Evolutionary conservation across 1,140 invertebrate species (phyloP).

Genomic region (Babylonia areolata): DNA sequence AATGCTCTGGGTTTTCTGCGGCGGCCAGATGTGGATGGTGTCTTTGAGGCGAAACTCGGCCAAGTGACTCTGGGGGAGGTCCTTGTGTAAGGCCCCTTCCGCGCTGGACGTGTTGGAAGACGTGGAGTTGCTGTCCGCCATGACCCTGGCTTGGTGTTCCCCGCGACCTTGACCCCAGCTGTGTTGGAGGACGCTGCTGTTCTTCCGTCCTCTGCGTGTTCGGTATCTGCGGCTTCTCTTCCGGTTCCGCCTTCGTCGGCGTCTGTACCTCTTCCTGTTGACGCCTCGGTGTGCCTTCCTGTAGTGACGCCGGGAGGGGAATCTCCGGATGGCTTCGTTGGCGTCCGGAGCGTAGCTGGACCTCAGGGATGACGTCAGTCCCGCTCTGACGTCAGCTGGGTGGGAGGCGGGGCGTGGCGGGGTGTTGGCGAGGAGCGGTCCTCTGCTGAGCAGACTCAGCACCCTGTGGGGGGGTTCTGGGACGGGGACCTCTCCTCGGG

Average conservation of each 20-base stretch:
- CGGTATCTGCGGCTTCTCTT: conserved; percentile 3
- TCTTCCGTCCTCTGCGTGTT: neutral
- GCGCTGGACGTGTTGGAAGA: no score
- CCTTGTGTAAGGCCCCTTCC: no score
- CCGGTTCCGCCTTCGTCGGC: neutral
- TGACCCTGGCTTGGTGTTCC: neutral
- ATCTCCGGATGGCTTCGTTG: neutral
- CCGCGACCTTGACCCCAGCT: neutral
- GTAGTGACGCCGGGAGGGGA: neutral
- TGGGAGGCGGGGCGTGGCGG: neutral
- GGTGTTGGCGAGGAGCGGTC: neutral
- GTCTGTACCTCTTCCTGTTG: neutral
- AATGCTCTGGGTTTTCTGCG: neutral
- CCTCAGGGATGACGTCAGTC: neutral
- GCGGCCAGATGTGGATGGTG: neutral
- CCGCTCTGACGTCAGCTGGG: conserved; percentile 12
- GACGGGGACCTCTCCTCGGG: neutral
- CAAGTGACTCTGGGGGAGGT: neutral
- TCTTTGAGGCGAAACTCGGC: neutral
- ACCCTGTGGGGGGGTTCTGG: neutral
- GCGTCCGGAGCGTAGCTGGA: conserved; percentile 18
- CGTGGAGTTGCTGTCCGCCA: no score
- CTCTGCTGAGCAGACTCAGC: no score
- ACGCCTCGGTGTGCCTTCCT: neutral
- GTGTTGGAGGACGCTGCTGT: neutral